Percentiles rank a stretch among this genome's conserved stretches.
Conservation (phyloP, 2,113 vertebrate species). For the Leptobrachium leishanense region DNA sequence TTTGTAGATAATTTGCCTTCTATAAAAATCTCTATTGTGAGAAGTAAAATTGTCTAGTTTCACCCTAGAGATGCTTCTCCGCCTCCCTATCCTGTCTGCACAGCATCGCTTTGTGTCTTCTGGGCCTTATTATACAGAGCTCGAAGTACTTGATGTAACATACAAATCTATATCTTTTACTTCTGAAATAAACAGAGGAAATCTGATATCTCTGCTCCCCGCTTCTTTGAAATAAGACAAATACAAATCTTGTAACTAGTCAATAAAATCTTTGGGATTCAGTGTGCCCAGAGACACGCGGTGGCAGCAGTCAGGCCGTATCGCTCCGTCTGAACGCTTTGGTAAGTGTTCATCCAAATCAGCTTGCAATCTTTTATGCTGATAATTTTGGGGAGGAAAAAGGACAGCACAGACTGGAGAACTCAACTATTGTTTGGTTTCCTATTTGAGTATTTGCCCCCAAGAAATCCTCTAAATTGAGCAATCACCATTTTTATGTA, state of each 20-base stretch:
- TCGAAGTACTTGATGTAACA: background rate
- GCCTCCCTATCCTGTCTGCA: constrained; percentile 2
- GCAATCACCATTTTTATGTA: no score
- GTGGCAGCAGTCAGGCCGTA: no score
- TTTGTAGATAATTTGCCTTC: no score
- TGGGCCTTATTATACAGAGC: constrained; percentile 12
- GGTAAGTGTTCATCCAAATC: no score
- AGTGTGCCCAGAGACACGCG: no score
- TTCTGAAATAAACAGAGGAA: background rate
- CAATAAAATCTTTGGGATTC: background rate
- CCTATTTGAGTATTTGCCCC: no score
- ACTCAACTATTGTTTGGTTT: no score
- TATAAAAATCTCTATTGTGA: background rate
- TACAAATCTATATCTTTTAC: background rate
- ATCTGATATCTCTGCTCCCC: background rate
- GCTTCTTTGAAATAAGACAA: background rate
- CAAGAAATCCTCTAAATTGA: no score
- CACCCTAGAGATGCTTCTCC: constrained; percentile 5
- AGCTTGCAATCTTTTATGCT: no score
- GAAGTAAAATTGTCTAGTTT: background rate
- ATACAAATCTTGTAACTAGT: background rate
- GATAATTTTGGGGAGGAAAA: no score
- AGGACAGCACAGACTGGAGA: no score
- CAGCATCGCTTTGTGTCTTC: background rate
- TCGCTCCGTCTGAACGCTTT: no score